Conservation (phyloP, 2,888 invertebrate species). For the Drosophila incognita region DNA sequence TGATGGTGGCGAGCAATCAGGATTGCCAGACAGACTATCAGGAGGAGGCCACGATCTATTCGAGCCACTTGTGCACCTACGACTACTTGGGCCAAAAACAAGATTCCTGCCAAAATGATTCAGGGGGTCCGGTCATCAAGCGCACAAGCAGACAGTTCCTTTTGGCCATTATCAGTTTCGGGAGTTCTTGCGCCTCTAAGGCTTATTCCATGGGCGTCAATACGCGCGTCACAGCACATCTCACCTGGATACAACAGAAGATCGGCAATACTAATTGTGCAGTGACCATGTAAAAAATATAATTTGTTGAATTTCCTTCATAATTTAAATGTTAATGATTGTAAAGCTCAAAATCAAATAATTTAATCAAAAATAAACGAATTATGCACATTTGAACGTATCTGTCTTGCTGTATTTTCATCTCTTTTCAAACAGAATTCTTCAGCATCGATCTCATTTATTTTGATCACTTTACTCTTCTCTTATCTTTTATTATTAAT, state of each 20-base stretch:
- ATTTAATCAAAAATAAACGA: not conserved
- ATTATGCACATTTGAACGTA: not conserved
- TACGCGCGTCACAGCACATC: slow-evolving; percentile 86
- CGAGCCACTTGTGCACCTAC: slow-evolving; percentile 74
- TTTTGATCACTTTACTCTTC: not conserved
- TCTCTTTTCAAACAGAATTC: not conserved
- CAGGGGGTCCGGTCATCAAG: slow-evolving; percentile 86
- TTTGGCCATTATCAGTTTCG: slow-evolving; percentile 86
- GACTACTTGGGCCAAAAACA: slow-evolving; percentile 62
- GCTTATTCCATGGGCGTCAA: slow-evolving; percentile 85
- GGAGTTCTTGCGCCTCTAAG: slow-evolving; percentile 85
- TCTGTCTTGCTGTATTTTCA: not conserved
- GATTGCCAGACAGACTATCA: slow-evolving; percentile 60
- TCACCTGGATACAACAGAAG: slow-evolving; percentile 86
- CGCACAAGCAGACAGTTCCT: slow-evolving; percentile 84
- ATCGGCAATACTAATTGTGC: slow-evolving; percentile 60
- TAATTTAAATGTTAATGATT: not conserved
- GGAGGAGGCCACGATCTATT: slow-evolving; percentile 34
- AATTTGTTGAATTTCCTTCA: not conserved
- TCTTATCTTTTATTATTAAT: not conserved
- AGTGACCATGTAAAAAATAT: slow-evolving; percentile 34
- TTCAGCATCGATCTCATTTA: not conserved
- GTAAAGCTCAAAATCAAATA: not conserved
- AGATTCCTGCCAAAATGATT: slow-evolving; percentile 86
- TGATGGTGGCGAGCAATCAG: slow-evolving; percentile 77